These are phyloP conservation scores for Pseudorasbora parva DNA, from an alignment of 2,113 vertebrate species.

Conservation along the genomic window DNA sequence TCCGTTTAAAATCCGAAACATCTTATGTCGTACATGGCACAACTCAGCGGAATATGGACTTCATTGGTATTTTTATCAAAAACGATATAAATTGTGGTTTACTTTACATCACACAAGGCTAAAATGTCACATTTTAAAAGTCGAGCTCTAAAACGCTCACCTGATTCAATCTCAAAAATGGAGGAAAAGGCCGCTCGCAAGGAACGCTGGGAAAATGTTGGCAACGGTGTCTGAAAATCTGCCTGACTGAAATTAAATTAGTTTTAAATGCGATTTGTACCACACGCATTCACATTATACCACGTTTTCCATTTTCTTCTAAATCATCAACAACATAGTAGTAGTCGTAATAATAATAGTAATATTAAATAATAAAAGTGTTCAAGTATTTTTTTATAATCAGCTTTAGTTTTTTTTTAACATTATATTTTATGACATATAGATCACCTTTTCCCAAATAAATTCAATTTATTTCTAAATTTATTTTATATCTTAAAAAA, in stretches of 20 bases:
- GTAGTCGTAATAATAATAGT: neutral
- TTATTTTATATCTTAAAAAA: too few species aligned
- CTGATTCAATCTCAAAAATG: slow-evolving; percentile 51
- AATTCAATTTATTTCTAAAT: too few species aligned
- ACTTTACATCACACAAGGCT: neutral
- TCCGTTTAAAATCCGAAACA: slow-evolving; percentile 21
- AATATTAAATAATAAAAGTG: neutral
- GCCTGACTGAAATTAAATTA: slow-evolving; percentile 40
- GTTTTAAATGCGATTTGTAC: neutral
- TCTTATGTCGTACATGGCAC: neutral
- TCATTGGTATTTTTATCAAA: neutral
- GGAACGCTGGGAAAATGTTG: slow-evolving; percentile 50
- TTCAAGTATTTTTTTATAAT: neutral
- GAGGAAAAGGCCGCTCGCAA: slow-evolving; percentile 52
- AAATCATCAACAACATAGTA: neutral
- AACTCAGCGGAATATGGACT: neutral
- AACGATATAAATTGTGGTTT: neutral
- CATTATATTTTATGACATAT: neutral
- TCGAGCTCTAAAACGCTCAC: slow-evolving; percentile 11
- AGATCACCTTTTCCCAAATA: too few species aligned
- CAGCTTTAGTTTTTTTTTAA: neutral
- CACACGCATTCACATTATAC: neutral
- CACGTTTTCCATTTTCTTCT: neutral
- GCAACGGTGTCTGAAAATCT: neutral
- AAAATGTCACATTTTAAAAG: slow-evolving; percentile 16